phyloP scores from a whole-genome alignment of 2,888 invertebrate species.

The Nephrocerus scutellatus region DNA sequence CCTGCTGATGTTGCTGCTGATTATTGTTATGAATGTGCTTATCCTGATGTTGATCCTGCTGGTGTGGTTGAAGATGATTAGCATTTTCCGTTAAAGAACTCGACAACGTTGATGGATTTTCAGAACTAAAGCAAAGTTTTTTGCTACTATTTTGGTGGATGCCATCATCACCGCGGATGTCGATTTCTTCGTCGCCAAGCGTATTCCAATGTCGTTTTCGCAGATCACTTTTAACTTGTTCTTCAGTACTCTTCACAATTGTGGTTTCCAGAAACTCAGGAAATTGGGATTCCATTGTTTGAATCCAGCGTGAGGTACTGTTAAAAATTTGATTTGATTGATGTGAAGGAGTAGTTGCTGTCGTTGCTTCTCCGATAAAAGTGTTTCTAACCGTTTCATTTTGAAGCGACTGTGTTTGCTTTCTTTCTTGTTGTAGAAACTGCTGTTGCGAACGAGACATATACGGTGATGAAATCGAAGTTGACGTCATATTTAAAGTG shows the following conservation, averaged over 20 bases:
- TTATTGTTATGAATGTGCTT: slow-evolving; percentile 6
- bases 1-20: slow-evolving; percentile 19
- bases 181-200: slow-evolving; percentile 34
- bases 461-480: slow-evolving; percentile 8
- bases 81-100: no score
- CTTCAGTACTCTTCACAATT: slow-evolving; percentile 14
- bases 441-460: slow-evolving; percentile 10
- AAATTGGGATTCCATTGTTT: slow-evolving; percentile 43
- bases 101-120: no score
- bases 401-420: slow-evolving; percentile 18
- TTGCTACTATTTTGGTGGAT: not conserved
- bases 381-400: slow-evolving; percentile 1
- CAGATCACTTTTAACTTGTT: slow-evolving; percentile 17
- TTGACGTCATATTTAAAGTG: slow-evolving; percentile 8
- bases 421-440: slow-evolving; percentile 17
- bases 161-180: slow-evolving; percentile 30
- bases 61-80: slow-evolving; percentile 6
- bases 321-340: slow-evolving; percentile 36
- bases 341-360: slow-evolving; percentile 37
- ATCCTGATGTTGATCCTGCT: slow-evolving; percentile 27
- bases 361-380: slow-evolving; percentile 14
- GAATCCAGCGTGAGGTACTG: slow-evolving; percentile 44
- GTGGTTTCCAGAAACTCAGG: slow-evolving; percentile 36
- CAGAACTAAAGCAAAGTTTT: no score
- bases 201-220: slow-evolving; percentile 43